These are phyloP conservation scores for Narcine bancroftii DNA, from an alignment of 2,113 vertebrate genomes.

Conservation along the genomic window DNA sequence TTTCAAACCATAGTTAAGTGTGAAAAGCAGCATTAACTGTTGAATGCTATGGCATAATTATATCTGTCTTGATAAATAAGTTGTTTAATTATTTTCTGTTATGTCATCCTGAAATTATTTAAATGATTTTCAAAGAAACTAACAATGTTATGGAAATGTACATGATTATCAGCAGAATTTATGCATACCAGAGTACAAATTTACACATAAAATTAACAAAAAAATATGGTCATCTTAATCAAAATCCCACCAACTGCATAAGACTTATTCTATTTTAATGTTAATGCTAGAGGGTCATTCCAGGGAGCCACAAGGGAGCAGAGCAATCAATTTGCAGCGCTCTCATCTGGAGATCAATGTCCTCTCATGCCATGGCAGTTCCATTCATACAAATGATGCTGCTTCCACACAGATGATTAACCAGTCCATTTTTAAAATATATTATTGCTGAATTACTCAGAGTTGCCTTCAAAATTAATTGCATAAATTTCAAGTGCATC, in stretches of 20 bases:
- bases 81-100: conserved; percentile 13
- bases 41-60: neutral
- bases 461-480: neutral
- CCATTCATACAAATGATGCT: neutral
- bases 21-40: neutral
- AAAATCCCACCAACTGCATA: neutral
- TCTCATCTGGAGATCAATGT: neutral
- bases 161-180: neutral
- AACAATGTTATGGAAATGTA: neutral
- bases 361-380: neutral
- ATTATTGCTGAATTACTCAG: neutral
- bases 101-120: neutral
- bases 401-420: neutral
- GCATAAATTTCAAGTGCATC: neutral
- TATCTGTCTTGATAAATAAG: neutral
- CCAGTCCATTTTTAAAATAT: neutral
- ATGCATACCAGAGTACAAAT: no score
- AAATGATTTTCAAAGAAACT: neutral
- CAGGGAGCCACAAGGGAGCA: neutral
- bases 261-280: neutral
- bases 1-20: neutral
- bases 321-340: neutral
- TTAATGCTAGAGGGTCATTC: neutral
- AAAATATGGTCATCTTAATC: neutral
- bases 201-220: neutral